Base-by-base conservation (phyloP, 1,140 invertebrate species). In the Magallana gigas region DNA sequence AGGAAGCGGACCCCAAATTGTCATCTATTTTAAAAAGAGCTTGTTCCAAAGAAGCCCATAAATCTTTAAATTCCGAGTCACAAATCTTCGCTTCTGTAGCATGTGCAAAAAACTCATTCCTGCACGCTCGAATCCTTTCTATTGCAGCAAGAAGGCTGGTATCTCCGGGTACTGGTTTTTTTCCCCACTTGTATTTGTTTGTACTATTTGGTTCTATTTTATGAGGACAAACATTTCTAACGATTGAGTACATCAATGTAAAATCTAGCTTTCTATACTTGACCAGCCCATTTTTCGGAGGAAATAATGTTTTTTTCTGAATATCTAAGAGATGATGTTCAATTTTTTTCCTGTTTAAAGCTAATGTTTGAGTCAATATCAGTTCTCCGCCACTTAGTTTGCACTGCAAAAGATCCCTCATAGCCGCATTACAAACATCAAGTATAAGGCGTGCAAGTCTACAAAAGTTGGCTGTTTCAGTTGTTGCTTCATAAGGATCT, bases 31-130 rank as follows among this genome's bases (percentile, higher is more conserved):
- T 76, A 12, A 29, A 9, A 9, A 76, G 12, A 29, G 68, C 18
- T 76, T 48, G 23, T 76, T 76, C 68, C 7, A 76, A 8, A 11
- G 23, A 29, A 9, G 29, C 23, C 68, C 68, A 76, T 76, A 76
- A 29, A 12, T 76, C 23, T 23, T 36, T 36, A 12, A 76, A 76
- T 36, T 76, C 23, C 36, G 23, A 3, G 36, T 36, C 23, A 11
- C 36, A 12, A 29, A 76, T 12, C 68, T 11, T 36, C 12, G 68
- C 68, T 29, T 18, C 23, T 11, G 68, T 76, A 9, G 68, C 68
- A 76, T 76, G 68, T 76, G 68, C 68, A 48, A 76, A 76, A 29
- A 18, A 76, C 2, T 36, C 11, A 76, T 76, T 76, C 36, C 68
- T 76, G 36, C 68, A 76, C 7, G 14, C 1, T 8, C 68, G 29